Evolutionary conservation across 2,113 vertebrate genomes (phyloP).

Genomic region (Cynopterus brachyotis): DNA sequence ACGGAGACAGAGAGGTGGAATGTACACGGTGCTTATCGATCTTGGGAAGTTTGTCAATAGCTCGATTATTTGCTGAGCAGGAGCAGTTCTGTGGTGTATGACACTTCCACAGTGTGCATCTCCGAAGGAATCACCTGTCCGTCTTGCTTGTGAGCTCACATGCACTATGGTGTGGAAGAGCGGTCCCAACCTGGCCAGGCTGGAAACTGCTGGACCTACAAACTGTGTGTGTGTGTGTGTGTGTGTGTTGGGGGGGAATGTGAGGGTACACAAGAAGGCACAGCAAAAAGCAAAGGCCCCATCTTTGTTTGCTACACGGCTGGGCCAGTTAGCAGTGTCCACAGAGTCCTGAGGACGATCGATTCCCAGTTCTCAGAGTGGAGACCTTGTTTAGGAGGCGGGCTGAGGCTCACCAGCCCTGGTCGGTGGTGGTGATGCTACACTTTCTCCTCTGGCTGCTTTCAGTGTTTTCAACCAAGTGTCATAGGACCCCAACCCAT

Average conservation of each 20-base stretch:
- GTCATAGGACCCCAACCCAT: neutral
- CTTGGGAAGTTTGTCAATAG: conserved; percentile 69
- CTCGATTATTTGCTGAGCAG: conserved; percentile 68
- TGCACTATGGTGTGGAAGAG: neutral
- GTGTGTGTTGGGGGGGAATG: neutral
- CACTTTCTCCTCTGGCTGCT: neutral
- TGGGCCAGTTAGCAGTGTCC: neutral
- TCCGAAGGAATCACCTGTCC: conserved; percentile 57
- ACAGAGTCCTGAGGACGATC: neutral
- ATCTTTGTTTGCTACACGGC: neutral
- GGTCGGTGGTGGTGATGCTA: neutral
- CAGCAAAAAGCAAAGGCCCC: neutral
- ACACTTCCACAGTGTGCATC: neutral
- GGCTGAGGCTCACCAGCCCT: neutral
- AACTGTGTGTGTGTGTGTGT: neutral
- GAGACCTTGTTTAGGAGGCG: neutral
- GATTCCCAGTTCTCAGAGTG: neutral
- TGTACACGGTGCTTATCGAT: conserved; percentile 62
- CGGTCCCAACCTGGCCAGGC: neutral
- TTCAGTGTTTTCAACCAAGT: neutral
- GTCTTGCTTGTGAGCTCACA: conserved; percentile 41
- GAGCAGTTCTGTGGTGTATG: conserved; percentile 11
- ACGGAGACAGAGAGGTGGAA: conserved; percentile 44
- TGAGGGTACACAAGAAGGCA: neutral
- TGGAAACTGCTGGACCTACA: neutral